A percentile compares a stretch with the other conserved stretches of the same genome.
Evolutionary conservation across 2,888 invertebrate species (phyloP).

Genomic region (Bembecia ichneumoniformis): DNA sequence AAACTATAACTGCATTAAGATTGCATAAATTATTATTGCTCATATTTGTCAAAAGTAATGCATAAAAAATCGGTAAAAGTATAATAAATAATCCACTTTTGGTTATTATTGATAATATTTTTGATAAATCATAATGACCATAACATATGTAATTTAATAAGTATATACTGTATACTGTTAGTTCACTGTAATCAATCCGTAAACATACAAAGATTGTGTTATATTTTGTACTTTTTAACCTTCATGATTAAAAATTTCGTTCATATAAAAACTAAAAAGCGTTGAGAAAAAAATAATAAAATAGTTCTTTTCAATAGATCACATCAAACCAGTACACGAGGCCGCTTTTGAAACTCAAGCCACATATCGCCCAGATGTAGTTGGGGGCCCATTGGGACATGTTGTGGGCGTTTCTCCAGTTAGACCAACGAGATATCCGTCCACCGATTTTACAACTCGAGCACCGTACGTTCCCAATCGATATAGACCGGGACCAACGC

Average conservation of each 20-base stretch:
- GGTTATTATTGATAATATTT: too few species aligned
- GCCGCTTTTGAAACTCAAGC: constrained; percentile 23
- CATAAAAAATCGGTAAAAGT: too few species aligned
- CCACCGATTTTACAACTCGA: constrained; percentile 10
- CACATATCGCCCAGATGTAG: constrained; percentile 39
- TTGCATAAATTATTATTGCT: too few species aligned
- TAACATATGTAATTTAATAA: too few species aligned
- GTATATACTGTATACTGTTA: too few species aligned
- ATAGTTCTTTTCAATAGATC: constrained; percentile 27
- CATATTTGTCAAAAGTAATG: too few species aligned
- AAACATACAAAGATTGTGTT: too few species aligned
- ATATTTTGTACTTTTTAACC: not conserved
- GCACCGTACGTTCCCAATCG: not conserved
- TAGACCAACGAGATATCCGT: constrained; percentile 23
- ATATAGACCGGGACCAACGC: constrained; percentile 7
- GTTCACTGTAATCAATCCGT: too few species aligned
- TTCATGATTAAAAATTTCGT: not conserved
- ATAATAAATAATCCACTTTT: too few species aligned
- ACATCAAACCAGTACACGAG: constrained; percentile 55
- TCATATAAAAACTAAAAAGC: not conserved
- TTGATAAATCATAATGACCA: too few species aligned
- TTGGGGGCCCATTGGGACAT: constrained; percentile 43
- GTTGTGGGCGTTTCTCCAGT: constrained; percentile 41
- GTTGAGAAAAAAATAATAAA: not conserved
- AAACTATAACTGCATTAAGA: too few species aligned